Conservation (phyloP, 1,140 invertebrate species). For the Aculops lycopersici region DNA sequence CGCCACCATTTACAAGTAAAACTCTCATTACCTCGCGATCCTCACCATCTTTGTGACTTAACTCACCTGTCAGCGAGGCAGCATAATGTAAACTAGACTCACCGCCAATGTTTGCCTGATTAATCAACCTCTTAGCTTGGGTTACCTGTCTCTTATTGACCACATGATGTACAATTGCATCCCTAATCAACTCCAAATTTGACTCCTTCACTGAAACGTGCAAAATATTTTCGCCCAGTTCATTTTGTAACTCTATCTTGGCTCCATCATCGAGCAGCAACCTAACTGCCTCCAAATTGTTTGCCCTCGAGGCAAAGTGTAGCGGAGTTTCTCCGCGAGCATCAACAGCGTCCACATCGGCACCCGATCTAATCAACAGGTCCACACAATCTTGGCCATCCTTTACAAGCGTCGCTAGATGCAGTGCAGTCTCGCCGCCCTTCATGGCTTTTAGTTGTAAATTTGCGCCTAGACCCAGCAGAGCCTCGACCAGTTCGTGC, state of each 20-base stretch:
- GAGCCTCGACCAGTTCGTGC: conserved; percentile 72
- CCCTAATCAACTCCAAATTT: not conserved
- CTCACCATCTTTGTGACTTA: conserved; percentile 28
- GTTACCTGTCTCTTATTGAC: too few relatives aligned
- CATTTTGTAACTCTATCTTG: conserved; percentile 5
- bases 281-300: conserved; percentile 7
- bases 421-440: conserved; percentile 54
- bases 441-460: conserved; percentile 55
- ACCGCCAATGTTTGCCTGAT: conserved; percentile 25
- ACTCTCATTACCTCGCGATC: conserved; percentile 61
- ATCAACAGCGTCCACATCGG: not conserved
- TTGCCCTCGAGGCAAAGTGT: conserved; percentile 6
- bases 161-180: not conserved
- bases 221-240: conserved; percentile 2
- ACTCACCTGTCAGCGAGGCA: conserved; percentile 16
- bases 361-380: conserved; percentile 79
- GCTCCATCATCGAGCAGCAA: conserved; percentile 10
- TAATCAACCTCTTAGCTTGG: conserved; percentile 5
- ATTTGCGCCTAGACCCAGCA: conserved; percentile 78
- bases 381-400: conserved; percentile 81
- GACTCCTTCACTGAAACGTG: not conserved
- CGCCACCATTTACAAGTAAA: conserved; percentile 55
- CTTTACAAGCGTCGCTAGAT: conserved; percentile 64
- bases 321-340: not conserved
- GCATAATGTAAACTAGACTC: conserved; percentile 64